These are phyloP conservation scores for Philaethria dido DNA, from an alignment of 2,888 invertebrate genomes.

Conservation along the genomic window DNA sequence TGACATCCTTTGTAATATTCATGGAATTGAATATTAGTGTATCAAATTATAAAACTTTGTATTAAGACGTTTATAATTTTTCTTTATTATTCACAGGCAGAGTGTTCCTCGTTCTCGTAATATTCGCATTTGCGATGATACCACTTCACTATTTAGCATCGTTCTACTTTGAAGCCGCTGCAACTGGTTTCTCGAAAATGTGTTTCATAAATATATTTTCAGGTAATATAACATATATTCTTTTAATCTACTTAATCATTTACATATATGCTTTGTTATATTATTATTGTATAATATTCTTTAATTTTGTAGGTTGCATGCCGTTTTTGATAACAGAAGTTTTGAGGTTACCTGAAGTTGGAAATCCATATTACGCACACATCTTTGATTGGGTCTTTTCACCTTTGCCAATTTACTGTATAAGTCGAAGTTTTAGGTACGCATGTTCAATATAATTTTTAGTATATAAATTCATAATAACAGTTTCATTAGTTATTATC, in stretches of 20 bases:
- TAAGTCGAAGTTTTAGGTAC: conserved; percentile 76
- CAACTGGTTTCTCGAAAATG: conserved; percentile 90
- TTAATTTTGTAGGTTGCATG: conserved; percentile 85
- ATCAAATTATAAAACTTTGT: background rate
- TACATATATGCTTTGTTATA: background rate
- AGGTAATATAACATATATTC: conserved; percentile 51
- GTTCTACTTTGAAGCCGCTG: conserved; percentile 88
- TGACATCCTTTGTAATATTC: background rate
- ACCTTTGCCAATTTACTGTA: conserved; percentile 86
- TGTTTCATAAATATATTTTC: conserved; percentile 89
- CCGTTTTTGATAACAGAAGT: conserved; percentile 89
- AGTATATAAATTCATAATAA: too few relatives aligned
- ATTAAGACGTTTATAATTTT: background rate
- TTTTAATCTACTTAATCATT: conserved; percentile 23
- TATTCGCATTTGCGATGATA: conserved; percentile 88
- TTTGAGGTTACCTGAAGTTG: conserved; percentile 86
- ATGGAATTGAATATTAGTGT: background rate
- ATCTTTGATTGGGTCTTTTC: conserved; percentile 89
- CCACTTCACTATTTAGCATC: conserved; percentile 90
- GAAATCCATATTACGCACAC: conserved; percentile 85
- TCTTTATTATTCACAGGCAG: conserved; percentile 72
- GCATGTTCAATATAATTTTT: conserved; percentile 1
- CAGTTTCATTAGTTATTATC: too few relatives aligned
- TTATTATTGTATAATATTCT: background rate
- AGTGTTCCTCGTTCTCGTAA: conserved; percentile 85